These are phyloP conservation scores for Tachuris rubrigastra DNA, from an alignment of 2,113 vertebrate species.

Conservation along the genomic window DNA sequence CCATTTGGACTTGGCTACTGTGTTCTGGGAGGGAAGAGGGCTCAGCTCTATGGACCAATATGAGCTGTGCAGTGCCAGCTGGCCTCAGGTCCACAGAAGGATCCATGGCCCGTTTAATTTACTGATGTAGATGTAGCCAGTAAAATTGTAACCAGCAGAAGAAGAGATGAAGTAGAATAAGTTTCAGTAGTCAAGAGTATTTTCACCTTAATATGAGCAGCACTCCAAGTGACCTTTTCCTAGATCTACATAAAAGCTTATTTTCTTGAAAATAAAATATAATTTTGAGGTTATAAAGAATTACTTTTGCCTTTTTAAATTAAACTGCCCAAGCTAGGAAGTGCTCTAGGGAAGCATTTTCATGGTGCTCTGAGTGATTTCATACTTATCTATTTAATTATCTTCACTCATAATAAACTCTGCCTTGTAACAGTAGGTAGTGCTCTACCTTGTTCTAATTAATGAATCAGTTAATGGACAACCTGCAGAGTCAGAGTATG, in stretches of 20 bases:
- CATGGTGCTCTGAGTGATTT: slow-evolving; percentile 27
- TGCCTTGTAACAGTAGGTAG: slow-evolving; percentile 32
- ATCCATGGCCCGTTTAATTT: neutral
- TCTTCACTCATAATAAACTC: slow-evolving; percentile 39
- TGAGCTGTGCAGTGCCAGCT: neutral
- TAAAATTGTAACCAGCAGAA: neutral
- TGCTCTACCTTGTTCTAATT: slow-evolving; percentile 58
- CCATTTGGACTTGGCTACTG: neutral
- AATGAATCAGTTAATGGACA: slow-evolving; percentile 64
- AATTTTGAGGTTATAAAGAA: neutral
- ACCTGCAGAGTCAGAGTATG: slow-evolving; percentile 51
- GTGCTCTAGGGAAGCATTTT: slow-evolving; percentile 18
- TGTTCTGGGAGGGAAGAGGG: neutral
- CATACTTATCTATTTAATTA: slow-evolving; percentile 58
- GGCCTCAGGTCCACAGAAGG: neutral
- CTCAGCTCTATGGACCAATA: neutral
- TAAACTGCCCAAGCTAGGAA: neutral
- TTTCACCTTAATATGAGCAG: neutral
- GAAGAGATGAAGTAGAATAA: neutral
- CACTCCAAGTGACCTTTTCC: neutral
- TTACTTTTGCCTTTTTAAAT: neutral
- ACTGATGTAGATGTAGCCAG: neutral
- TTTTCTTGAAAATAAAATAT: neutral
- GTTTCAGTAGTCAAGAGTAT: neutral
- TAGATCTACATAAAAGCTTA: neutral